Conservation (phyloP, 2,797 vertebrate species). For the Enteromius trimaculatus region DNA sequence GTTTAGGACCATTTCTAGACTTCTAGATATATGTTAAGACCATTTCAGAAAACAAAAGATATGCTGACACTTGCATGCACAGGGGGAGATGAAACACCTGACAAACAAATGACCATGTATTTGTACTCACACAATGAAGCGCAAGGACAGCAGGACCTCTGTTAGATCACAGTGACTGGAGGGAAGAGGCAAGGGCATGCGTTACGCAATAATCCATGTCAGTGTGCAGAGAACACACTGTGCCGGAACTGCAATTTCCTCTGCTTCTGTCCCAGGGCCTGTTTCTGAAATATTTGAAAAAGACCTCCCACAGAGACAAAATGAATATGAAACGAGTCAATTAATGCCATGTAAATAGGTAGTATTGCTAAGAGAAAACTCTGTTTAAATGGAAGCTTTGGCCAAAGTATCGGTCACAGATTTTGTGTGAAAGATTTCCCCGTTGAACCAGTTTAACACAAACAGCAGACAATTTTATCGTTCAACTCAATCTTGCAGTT, state of each 20-base stretch:
- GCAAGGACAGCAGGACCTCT: slow-evolving; percentile 27
- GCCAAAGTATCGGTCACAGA: not conserved
- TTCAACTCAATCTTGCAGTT: not conserved
- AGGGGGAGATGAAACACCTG: not conserved
- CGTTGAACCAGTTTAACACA: not conserved
- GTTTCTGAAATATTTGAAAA: slow-evolving; percentile 31
- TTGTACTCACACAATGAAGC: not conserved
- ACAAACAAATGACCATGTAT: not conserved
- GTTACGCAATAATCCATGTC: slow-evolving; percentile 38
- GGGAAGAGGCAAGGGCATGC: slow-evolving; percentile 7
- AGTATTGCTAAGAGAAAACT: not conserved
- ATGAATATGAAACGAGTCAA: not conserved
- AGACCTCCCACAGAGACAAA: slow-evolving; percentile 10
- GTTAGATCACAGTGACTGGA: slow-evolving; percentile 24
- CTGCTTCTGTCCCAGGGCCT: slow-evolving; percentile 20
- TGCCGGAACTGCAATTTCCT: slow-evolving; percentile 33
- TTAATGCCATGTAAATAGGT: not conserved
- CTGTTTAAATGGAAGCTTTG: not conserved
- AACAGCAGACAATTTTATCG: not conserved
- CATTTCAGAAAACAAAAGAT: not conserved
- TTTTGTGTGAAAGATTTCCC: not conserved
- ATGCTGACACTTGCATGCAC: not conserved
- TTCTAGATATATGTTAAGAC: not conserved
- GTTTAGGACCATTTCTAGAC: not conserved
- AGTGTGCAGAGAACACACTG: slow-evolving; percentile 47